Evolutionary conservation across 92 coral and sea anemone genomes (phyloP).

Genomic region (Palythoa grandis): DNA sequence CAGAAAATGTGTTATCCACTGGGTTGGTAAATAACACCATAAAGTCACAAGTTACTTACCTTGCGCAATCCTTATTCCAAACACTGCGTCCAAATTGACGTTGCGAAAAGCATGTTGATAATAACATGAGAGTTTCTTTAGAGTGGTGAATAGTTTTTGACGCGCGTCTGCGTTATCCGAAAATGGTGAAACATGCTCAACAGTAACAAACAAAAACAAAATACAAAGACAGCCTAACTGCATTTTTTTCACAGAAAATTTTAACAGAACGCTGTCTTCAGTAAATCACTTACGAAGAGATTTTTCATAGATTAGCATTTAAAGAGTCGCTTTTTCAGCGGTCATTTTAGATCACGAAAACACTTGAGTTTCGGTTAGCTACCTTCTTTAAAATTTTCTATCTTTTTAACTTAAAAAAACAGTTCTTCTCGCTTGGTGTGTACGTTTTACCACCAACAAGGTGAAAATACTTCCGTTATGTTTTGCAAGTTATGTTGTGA

Average conservation of each 20-base stretch:
- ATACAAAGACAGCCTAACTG: not conserved
- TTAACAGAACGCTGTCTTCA: not conserved
- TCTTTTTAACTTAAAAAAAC: not conserved
- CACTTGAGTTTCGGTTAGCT: not conserved
- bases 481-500: not conserved
- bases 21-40: too few relatives aligned
- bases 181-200: not conserved
- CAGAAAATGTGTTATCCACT: conserved; percentile 71
- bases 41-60: conserved; percentile 49
- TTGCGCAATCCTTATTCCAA: conserved; percentile 80
- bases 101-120: conserved; percentile 49
- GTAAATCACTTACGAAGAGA: not conserved
- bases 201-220: not conserved
- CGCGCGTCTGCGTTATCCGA: not conserved
- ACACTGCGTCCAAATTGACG: conserved; percentile 75
- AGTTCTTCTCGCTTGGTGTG: not conserved
- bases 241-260: not conserved
- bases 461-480: not conserved
- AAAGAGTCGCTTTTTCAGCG: not conserved
- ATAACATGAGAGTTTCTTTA: conserved; percentile 59
- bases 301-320: conserved; percentile 10
- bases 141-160: conserved; percentile 24
- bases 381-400: not conserved
- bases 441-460: not conserved
- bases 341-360: not conserved